Evolutionary conservation across 2,797 vertebrate species (phyloP).

Genomic region (Fratercula arctica): DNA sequence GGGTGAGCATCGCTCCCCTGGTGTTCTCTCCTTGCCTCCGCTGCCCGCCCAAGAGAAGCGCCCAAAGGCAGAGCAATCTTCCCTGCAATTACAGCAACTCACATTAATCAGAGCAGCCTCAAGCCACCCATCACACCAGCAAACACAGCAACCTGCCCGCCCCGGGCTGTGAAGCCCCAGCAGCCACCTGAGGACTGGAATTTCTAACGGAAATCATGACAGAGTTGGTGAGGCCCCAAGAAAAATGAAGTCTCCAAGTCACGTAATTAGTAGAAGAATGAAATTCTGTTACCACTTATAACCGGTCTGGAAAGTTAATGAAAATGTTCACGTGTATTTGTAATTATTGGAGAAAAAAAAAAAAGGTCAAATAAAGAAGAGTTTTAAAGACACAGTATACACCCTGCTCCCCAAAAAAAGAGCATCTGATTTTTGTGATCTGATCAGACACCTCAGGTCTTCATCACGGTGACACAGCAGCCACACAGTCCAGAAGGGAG

Average conservation of each 20-base stretch:
- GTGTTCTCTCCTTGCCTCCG: rapidly evolving
- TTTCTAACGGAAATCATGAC: background rate
- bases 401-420: background rate
- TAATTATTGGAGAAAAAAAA: background rate
- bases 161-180: background rate
- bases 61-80: background rate
- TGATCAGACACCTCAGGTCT: background rate
- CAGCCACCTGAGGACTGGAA: background rate
- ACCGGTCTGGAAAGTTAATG: background rate
- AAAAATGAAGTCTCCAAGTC: background rate
- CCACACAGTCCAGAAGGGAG: background rate
- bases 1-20: background rate
- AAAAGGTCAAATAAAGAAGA: background rate
- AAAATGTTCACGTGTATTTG: background rate
- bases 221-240: background rate
- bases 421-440: background rate
- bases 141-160: background rate
- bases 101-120: background rate
- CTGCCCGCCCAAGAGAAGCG: background rate
- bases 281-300: slow-evolving; percentile 1
- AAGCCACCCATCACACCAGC: background rate
- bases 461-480: background rate
- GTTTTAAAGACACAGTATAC: background rate
- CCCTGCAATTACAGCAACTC: background rate
- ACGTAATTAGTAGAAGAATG: background rate